Conservation (phyloP, 1,140 invertebrate genomes). For the Adelges cooleyi region DNA sequence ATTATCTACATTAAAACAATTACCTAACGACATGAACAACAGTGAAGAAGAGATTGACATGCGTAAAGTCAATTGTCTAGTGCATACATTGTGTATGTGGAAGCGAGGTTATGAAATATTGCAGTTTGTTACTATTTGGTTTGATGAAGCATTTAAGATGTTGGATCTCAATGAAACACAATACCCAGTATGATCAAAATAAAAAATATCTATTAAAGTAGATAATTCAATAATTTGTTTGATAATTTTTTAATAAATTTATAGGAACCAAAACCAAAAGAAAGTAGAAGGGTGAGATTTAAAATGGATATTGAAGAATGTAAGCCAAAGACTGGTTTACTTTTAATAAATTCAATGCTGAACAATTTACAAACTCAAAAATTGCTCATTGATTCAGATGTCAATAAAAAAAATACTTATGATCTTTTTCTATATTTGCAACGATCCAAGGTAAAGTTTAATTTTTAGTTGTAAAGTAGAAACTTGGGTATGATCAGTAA, state of each 20-base stretch:
- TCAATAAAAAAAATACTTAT: slow-evolving; percentile 14
- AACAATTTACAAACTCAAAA: slow-evolving; percentile 1
- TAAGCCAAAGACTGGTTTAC: slow-evolving; percentile 14
- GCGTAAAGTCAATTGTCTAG: slow-evolving; percentile 2
- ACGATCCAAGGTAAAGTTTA: slow-evolving; percentile 6
- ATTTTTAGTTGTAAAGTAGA: too few species aligned
- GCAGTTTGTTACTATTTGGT: slow-evolving; percentile 16
- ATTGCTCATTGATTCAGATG: background rate
- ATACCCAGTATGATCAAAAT: background rate
- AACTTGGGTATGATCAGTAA: too few species aligned
- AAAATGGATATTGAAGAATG: slow-evolving; percentile 15
- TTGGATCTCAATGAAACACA: slow-evolving; percentile 17
- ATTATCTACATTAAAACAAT: slow-evolving; percentile 11
- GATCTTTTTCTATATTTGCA: slow-evolving; percentile 6
- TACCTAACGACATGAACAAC: background rate
- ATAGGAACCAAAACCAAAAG: background rate
- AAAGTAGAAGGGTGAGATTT: slow-evolving; percentile 12
- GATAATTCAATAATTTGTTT: background rate
- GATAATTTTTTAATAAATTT: background rate
- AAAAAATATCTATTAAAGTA: background rate
- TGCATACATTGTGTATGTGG: slow-evolving; percentile 16
- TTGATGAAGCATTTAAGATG: slow-evolving; percentile 16
- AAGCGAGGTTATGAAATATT: slow-evolving; percentile 20
- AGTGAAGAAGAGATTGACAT: slow-evolving; percentile 16
- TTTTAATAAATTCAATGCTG: slow-evolving; percentile 7